phyloP scores from a whole-genome alignment of 2,888 invertebrate species.

The Hypercompe scribonia region DNA sequence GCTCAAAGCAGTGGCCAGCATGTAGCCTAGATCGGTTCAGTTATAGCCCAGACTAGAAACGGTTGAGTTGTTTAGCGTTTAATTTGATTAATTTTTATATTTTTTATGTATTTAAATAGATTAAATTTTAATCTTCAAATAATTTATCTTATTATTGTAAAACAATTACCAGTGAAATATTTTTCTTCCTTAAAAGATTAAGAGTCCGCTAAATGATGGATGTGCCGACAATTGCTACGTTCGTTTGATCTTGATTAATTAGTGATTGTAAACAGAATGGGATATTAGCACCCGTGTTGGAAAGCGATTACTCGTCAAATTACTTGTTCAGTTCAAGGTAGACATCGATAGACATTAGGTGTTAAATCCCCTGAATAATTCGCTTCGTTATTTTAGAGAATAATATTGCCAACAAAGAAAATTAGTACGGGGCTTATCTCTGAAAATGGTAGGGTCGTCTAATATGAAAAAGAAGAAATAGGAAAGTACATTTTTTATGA shows the following conservation, averaged over 20 bases:
- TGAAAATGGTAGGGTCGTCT: neutral
- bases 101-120: neutral
- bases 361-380: conserved; percentile 16
- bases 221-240: conserved; percentile 68
- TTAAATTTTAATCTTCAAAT: neutral
- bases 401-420: conserved; percentile 11
- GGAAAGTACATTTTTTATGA: neutral
- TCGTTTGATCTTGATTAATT: conserved; percentile 83
- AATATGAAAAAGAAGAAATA: neutral
- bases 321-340: conserved; percentile 38
- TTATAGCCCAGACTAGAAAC: no score
- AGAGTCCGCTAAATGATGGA: conserved; percentile 54
- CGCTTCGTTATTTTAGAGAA: neutral
- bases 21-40: neutral
- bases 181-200: conserved; percentile 48
- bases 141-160: neutral
- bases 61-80: no score
- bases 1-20: neutral
- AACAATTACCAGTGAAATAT: conserved; percentile 28
- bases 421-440: neutral
- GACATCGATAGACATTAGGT: conserved; percentile 46
- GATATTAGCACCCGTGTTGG: conserved; percentile 68
- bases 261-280: conserved; percentile 80
- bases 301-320: conserved; percentile 65
- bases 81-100: neutral